Evolutionary conservation across 2,113 vertebrate species (phyloP), one percentile per base, ranked within the genome.

Genomic region (Galeopterus variegatus): DNA sequence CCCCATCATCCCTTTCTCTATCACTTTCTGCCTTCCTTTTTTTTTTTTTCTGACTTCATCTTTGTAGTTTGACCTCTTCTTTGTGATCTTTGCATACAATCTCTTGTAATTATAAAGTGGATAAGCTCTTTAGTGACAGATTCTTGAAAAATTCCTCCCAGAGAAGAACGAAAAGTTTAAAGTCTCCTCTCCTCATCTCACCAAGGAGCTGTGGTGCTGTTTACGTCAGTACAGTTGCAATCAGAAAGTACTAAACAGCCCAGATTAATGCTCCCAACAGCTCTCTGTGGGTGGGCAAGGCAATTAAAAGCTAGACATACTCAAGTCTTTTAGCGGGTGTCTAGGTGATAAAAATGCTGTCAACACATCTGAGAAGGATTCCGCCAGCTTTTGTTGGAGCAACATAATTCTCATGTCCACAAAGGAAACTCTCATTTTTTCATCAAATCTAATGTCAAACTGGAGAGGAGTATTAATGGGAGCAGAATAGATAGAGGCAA

Each of bases 241-340:
- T 58, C 76, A 81, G 50, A 89, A 93, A 93, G 93, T 36, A 62
- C 76, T 72, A 58, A 96, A 24, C 65, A 87, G 69, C 84, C 87
- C 65, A 67, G 88, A 92, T 62, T 65, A 77, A 90, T 50, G 88
- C 76, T 52, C 48, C 77, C 13, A 88, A 85, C 70, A 73, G 94
- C 90, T 88, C 94, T 94, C 26, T 92, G 97, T 96, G 94, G 98
- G 95, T 77, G 84, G 70, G 95, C 76, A 88, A 96, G 33, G 88
- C 97, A 96, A 90, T 96, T 95, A 95, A 97, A 97, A 95, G 64
- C 92, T 58, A 97, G 97, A 92, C 94, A 31, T n/a, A 65, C 52
- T 90, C 70, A 62, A 95, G 92, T 94, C 90, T 93, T 69, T 88
- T 41, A 92, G 93, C 54, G 36, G 88, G 90, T 88, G 90, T 88